Percentiles rank a stretch among this genome's conserved stretches.
Evolutionary conservation across 2,888 invertebrate species (phyloP).

Genomic region (Vanessa cardui): DNA sequence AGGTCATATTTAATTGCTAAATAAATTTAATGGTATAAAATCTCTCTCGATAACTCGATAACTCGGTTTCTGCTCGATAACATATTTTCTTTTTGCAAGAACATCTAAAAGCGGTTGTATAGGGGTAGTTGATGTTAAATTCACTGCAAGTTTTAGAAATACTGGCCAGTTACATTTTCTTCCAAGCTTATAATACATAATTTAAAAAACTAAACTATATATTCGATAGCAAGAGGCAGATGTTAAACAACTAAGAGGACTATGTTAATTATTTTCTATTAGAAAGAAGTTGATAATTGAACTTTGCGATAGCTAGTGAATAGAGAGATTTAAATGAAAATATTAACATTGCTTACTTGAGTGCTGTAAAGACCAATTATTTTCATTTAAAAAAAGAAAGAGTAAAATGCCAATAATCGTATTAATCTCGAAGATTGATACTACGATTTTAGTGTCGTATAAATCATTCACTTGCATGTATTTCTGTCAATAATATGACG

Average conservation of each 20-base stretch:
- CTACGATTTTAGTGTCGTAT: neutral
- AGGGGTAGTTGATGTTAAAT: too few species aligned
- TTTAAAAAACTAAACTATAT: neutral
- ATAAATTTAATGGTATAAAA: neutral
- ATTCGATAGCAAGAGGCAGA: neutral
- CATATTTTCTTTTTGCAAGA: too few species aligned
- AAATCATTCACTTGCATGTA: conserved; percentile 9
- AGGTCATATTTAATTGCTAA: conserved; percentile 1
- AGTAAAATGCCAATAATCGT: neutral
- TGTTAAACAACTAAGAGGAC: neutral
- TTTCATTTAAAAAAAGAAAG: neutral
- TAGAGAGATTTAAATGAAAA: neutral
- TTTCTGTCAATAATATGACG: conserved; percentile 14
- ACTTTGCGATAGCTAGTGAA: neutral
- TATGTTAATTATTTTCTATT: conserved; percentile 2
- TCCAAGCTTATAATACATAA: too few species aligned
- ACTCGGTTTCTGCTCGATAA: too few species aligned
- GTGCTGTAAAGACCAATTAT: neutral
- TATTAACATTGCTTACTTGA: neutral
- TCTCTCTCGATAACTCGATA: too few species aligned
- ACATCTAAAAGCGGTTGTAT: too few species aligned
- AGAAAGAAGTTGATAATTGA: neutral
- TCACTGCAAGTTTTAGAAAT: too few species aligned
- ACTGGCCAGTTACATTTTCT: too few species aligned
- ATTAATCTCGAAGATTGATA: neutral